Conservation (phyloP, 1,140 invertebrate genomes). For the Formica selysi region DNA sequence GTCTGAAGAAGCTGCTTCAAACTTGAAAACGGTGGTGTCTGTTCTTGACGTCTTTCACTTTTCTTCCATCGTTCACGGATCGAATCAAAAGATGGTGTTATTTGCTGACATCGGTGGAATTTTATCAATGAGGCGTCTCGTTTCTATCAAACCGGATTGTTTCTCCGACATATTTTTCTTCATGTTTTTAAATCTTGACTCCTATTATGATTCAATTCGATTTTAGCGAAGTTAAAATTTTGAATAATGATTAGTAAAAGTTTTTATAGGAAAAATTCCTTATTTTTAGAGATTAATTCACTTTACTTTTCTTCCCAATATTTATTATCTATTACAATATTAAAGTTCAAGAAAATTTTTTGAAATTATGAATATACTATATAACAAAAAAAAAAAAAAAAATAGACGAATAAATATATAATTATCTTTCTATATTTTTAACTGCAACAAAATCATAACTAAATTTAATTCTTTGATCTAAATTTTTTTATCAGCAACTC, state of each 20-base stretch:
- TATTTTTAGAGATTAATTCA: too few species aligned
- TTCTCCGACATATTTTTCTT: background rate
- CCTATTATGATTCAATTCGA: background rate
- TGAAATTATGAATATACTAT: background rate
- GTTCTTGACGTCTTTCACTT: constrained; percentile 71
- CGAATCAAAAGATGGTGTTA: constrained; percentile 58
- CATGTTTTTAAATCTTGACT: constrained; percentile 1
- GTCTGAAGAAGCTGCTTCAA: constrained; percentile 69
- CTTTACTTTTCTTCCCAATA: background rate
- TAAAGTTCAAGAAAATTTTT: background rate
- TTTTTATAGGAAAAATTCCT: constrained; percentile 14
- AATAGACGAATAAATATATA: background rate
- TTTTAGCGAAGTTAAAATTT: background rate
- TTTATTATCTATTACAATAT: background rate
- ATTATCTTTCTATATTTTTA: background rate
- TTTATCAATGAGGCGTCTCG: constrained; percentile 54
- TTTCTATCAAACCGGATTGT: constrained; percentile 40
- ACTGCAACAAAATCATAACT: background rate
- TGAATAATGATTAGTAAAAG: background rate
- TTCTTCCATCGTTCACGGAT: constrained; percentile 45
- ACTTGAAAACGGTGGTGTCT: constrained; percentile 65
- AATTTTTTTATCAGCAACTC: background rate
- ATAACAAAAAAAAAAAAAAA: background rate
- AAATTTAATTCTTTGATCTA: background rate
- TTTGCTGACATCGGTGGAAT: constrained; percentile 39